Evolutionary conservation across 2,797 vertebrate species (phyloP), one percentile per base, ranked within the genome.

Genomic region (Bothrops alternatus): DNA sequence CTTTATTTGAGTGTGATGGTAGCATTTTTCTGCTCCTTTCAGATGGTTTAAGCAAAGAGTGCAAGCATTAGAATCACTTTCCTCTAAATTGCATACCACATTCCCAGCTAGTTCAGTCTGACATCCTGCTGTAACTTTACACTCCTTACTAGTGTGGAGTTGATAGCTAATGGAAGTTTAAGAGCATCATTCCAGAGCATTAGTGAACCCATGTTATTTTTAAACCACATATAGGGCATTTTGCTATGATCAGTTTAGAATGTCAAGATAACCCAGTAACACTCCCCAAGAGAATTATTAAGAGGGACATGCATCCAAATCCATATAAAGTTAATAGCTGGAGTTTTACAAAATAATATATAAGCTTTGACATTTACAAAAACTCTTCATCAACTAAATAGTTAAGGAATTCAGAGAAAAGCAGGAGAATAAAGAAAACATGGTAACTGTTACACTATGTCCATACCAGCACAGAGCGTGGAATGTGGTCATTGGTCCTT

Each of bases 91-190:
- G 69, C 85, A 91, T 91, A 85, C 90, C 86, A 86, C 61, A 53
- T 86, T 93, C 86, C 86, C 86, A 89, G 57, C 91, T 88, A 93
- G 92, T 85, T 86, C 92, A 93, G 58, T 86, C 92, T 93, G 90
- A 91, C 92, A 93, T 93, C 60, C 65, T 63, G 50, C 85, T 82
- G 92, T 91, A 93, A 91, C 90, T 93, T 82, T 91, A 93, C 73
- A 91, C 92, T 88, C 91, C 58, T 63, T 37, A n/a, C 69, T 85
- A 58, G 69, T 90, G 69, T 91, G 87, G 86, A 85, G 69, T 91
- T 93, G 69, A 82, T 88, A 58, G 90, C 92, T 93, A 93, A 93
- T 93, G 92, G 92, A 91, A 91, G 92, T 91, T 93, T 91, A 93
- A 93, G 92, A 93, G 92, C 88, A 91, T 93, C 92, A 91, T 93